These are phyloP conservation scores for Epirrhoe alternata DNA, from an alignment of 2,888 invertebrate genomes.

Conservation along the genomic window DNA sequence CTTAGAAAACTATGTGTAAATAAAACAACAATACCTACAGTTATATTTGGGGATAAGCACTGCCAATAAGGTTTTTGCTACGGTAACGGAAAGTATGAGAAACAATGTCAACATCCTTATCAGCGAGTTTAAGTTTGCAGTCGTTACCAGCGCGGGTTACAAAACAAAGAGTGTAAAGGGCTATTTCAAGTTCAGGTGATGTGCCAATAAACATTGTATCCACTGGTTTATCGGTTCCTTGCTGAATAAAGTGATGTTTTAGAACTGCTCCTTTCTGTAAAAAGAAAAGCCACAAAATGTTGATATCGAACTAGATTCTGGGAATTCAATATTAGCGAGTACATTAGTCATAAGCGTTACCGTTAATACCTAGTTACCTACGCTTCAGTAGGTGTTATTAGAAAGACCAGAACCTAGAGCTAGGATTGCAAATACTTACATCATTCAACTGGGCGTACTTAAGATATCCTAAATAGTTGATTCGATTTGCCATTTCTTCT, in stretches of 20 bases:
- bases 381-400: neutral
- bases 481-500: conserved; percentile 89
- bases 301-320: neutral
- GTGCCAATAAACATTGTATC: conserved; percentile 92
- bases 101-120: conserved; percentile 89
- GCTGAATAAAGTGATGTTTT: conserved; percentile 89
- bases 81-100: conserved; percentile 90
- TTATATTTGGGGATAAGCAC: conserved; percentile 91
- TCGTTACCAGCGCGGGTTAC: conserved; percentile 89
- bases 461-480: conserved; percentile 92
- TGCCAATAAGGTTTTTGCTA: conserved; percentile 92
- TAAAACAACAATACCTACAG: no score
- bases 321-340: neutral
- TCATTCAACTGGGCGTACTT: conserved; percentile 89
- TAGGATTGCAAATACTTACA: conserved; percentile 76
- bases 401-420: neutral
- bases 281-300: conserved; percentile 15
- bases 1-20: no score
- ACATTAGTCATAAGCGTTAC: neutral
- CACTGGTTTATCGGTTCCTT: conserved; percentile 90
- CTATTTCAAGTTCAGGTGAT: conserved; percentile 96
- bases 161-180: conserved; percentile 95
- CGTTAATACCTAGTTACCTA: neutral
- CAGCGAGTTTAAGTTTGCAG: conserved; percentile 90
- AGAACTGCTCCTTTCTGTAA: conserved; percentile 91